Evolutionary conservation across 2,888 invertebrate species (phyloP), one percentile per base, ranked within the genome.

Genomic region (Leucophenga montana): DNA sequence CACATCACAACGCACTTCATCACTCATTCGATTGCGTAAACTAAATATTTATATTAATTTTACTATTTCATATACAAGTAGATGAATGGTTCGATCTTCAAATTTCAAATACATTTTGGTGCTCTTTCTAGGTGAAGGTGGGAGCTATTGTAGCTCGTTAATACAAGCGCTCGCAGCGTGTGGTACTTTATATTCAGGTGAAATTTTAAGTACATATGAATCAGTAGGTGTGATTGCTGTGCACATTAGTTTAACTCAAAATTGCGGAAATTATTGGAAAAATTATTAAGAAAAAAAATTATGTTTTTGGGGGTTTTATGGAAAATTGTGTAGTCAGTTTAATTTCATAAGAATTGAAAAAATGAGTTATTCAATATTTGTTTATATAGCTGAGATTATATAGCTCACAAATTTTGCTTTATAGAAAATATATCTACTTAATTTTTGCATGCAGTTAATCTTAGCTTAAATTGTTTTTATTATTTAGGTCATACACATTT

Each of bases 111-210:
- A 33, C 13, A 33, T 59, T 33, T 33, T 13, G 27, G 9, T 57
- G 27, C 27, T 27, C 27, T 27, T 39, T 39, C 39, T 39, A 39
- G 39, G 39, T 39, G 39, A 39, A 39, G 39, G 39, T 39, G 39
- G 39, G 11, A 11, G 8, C 39, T 39, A 5, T 39, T 39, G 39
- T 79, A 76, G 79, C 83, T 77, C 81, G 78, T 79, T 76, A 75
- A 73, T 79, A 75, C 74, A 53, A 14, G 9, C 16, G 20, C 20
- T 27, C 16, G 18, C 13, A 16, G 27, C 20, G 20, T 56, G 20
- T 3, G 54, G 20, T 20, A 27, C 54, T 56, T 14, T 27, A 57
- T 27, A 67, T 70, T 75, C 73, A 70, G 61, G 70, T 74, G 76
- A 71, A 68, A 31, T 11, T 67, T 68, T 73, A n/a, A 50, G 27